phyloP scores from a whole-genome alignment of 1,140 invertebrate genomes.

The Achatina immaculata region DNA sequence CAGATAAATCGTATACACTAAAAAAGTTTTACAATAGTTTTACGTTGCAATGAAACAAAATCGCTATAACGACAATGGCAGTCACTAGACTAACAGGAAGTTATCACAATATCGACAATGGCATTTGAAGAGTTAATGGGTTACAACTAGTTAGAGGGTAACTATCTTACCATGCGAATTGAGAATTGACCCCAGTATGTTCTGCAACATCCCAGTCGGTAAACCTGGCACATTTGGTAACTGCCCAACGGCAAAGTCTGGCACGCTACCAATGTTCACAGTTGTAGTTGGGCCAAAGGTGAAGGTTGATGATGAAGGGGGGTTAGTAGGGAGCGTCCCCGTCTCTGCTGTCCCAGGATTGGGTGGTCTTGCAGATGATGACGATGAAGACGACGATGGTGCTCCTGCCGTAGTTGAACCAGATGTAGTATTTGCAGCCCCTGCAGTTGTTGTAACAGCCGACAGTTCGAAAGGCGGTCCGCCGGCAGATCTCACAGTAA shows the following conservation, averaged over 20 bases:
- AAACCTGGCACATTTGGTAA: slow-evolving; percentile 31
- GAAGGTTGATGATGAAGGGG: neutral
- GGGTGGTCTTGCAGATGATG: neutral
- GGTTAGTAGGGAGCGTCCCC: neutral
- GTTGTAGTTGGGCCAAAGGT: slow-evolving; percentile 23
- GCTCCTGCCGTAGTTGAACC: slow-evolving; percentile 1
- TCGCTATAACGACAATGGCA: no score
- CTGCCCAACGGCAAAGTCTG: neutral
- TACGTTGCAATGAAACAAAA: no score
- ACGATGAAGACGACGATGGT: neutral
- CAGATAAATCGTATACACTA: no score
- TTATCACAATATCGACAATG: no score
- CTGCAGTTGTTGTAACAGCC: neutral
- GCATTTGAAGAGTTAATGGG: no score
- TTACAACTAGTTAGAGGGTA: no score
- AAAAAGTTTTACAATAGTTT: no score
- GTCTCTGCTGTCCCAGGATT: neutral
- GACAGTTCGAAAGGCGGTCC: neutral
- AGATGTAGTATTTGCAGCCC: no score
- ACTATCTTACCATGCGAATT: slow-evolving; percentile 26
- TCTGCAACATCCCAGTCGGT: slow-evolving; percentile 31
- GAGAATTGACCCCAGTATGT: slow-evolving; percentile 26
- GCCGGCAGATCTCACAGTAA: neutral
- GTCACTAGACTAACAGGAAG: no score
- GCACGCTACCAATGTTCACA: neutral